A percentile compares a stretch with the other conserved stretches of the same genome.
Conservation (phyloP, 1,140 invertebrate species). For the Dufourea novaeangliae region DNA sequence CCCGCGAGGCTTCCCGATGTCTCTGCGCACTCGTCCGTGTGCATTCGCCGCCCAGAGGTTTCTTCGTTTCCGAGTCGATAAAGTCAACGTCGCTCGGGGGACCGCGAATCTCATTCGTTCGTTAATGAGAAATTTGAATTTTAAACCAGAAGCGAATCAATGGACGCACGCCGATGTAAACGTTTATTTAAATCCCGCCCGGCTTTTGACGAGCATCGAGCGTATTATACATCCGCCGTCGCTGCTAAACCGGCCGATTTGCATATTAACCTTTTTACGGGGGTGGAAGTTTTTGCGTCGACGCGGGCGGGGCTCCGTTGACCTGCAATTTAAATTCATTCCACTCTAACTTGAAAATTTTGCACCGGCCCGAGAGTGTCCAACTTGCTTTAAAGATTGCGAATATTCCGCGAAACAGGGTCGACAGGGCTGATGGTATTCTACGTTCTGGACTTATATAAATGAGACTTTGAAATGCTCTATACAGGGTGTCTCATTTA, state of each 20-base stretch:
- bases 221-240: slow-evolving; percentile 13
- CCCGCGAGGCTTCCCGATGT: no score
- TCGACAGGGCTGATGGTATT: background rate
- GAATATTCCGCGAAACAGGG: background rate
- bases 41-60: background rate
- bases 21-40: background rate
- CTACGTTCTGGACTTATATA: background rate
- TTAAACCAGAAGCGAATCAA: slow-evolving; percentile 16
- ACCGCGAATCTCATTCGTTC: background rate
- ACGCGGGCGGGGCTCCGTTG: background rate
- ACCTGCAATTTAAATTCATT: slow-evolving; percentile 31
- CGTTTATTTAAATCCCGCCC: slow-evolving; percentile 21
- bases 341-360: slow-evolving; percentile 16
- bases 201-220: slow-evolving; percentile 14
- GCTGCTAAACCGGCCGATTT: slow-evolving; percentile 17
- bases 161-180: slow-evolving; percentile 1
- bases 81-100: background rate
- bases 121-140: slow-evolving; percentile 30
- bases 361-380: background rate
- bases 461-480: no score
- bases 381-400: no score
- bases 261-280: slow-evolving; percentile 22
- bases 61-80: background rate
- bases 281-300: background rate
- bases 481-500: no score